Evolutionary conservation across 2,797 vertebrate genomes (phyloP).

Genomic region (Molossus molossus): DNA sequence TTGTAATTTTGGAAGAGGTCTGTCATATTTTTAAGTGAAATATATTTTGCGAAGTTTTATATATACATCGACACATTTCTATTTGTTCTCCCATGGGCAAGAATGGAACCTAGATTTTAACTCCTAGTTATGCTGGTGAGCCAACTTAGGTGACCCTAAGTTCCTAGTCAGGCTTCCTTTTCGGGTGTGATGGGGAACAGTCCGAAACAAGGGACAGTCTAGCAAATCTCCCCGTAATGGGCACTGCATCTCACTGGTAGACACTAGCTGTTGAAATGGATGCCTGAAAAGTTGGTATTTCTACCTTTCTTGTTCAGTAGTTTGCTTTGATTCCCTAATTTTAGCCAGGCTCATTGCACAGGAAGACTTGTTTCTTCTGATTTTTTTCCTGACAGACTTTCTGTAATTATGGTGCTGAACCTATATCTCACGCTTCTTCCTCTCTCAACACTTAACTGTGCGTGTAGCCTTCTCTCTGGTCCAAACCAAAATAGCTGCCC

Average conservation of each 20-base stretch:
- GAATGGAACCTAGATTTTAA: neutral
- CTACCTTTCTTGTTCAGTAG: constrained; percentile 94
- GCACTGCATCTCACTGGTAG: neutral
- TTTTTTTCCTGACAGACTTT: constrained; percentile 91
- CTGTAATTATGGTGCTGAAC: constrained; percentile 91
- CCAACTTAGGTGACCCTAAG: neutral
- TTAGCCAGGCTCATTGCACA: constrained; percentile 97
- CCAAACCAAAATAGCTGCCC: constrained; percentile 87
- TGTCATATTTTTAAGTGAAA: constrained; percentile 43
- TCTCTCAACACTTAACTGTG: constrained; percentile 89
- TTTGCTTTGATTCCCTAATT: constrained; percentile 94
- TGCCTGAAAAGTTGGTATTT: constrained; percentile 99
- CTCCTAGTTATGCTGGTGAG: neutral
- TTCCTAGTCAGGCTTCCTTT: constrained; percentile 4
- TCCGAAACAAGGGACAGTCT: neutral
- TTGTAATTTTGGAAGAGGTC: constrained; percentile 35
- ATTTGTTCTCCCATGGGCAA: neutral
- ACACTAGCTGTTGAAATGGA: constrained; percentile 93
- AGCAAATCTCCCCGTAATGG: neutral
- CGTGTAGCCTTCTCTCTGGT: constrained; percentile 90
- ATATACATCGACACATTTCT: neutral
- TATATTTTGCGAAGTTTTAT: constrained; percentile 54
- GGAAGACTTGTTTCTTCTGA: constrained; percentile 93
- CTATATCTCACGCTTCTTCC: constrained; percentile 86
- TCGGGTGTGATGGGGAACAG: constrained; percentile 12